These are phyloP conservation scores for Pantherophis alleghaniensis DNA, from an alignment of 2,797 vertebrate species.

Conservation along the genomic window DNA sequence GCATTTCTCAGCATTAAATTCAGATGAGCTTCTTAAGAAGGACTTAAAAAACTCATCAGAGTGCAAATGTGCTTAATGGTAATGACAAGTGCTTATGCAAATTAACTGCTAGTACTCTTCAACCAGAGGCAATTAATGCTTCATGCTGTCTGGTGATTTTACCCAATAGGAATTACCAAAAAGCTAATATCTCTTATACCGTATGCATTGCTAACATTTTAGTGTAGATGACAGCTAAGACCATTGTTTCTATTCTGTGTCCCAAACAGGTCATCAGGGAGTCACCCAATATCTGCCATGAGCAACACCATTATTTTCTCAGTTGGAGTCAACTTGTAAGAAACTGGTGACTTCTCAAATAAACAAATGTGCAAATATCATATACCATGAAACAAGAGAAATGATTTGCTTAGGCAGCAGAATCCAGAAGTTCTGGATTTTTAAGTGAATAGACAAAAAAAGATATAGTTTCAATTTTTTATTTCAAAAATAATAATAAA, in stretches of 20 bases:
- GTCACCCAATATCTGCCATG: constrained; percentile 32
- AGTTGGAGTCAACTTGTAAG: neutral
- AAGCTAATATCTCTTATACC: constrained; percentile 42
- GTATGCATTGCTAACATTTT: constrained; percentile 27
- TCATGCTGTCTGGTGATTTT: constrained; percentile 61
- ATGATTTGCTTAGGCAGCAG: neutral
- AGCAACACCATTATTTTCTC: neutral
- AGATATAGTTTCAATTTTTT: neutral
- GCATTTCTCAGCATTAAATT: constrained; percentile 6
- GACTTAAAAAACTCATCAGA: constrained; percentile 51
- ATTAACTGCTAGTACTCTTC: constrained; percentile 63
- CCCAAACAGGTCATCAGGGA: constrained; percentile 45
- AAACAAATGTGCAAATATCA: neutral
- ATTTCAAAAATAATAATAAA: too few relatives aligned
- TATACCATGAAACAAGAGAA: neutral
- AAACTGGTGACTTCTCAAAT: neutral
- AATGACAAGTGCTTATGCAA: constrained; percentile 67
- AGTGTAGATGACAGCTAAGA: constrained; percentile 34
- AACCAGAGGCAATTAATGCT: constrained; percentile 61
- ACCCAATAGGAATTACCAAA: constrained; percentile 45
- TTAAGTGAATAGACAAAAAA: neutral
- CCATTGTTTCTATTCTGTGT: constrained; percentile 45
- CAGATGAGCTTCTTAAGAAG: constrained; percentile 59
- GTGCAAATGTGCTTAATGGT: constrained; percentile 66
- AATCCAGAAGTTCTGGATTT: neutral